A percentile compares a stretch with the other conserved stretches of the same genome.
Evolutionary conservation across 2,113 vertebrate genomes (phyloP).

Genomic region (Dendrocopos noguchii): DNA sequence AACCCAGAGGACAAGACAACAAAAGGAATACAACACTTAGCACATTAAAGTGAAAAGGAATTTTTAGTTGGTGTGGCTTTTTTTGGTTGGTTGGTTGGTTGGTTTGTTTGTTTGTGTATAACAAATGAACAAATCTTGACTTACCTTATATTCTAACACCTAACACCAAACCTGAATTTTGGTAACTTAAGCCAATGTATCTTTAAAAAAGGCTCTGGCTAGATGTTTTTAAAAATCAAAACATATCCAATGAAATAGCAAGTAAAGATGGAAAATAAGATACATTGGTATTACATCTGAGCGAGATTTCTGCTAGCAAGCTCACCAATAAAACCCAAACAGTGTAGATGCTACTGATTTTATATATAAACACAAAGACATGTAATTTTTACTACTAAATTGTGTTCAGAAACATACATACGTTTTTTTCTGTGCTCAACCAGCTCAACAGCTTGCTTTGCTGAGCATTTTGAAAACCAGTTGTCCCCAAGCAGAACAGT

Average conservation of each 20-base stretch:
- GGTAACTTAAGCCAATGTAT: not conserved
- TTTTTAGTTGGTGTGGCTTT: not conserved
- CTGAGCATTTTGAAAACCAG: constrained; percentile 97
- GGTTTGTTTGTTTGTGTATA: not conserved
- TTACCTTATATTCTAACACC: not conserved
- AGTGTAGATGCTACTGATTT: not conserved
- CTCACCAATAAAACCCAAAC: not conserved
- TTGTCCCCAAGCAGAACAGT: constrained; percentile 95
- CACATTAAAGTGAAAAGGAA: not conserved
- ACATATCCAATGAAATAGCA: not conserved
- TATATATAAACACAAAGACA: not conserved
- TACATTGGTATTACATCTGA: not conserved
- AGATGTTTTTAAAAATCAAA: not conserved
- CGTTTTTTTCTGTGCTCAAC: constrained; percentile 93
- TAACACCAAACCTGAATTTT: not conserved
- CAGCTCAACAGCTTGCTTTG: constrained; percentile 90
- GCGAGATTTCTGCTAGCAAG: not conserved
- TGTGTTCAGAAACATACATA: constrained; percentile 68
- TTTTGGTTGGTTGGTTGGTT: not conserved
- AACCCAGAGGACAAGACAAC: not conserved
- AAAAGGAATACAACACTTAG: not conserved
- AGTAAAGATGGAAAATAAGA: not conserved
- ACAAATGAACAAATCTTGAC: not conserved
- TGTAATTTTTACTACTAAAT: not conserved
- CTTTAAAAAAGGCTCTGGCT: not conserved